Conservation (phyloP, 2,113 vertebrate species). For the Xenotilapia flavipinnis region DNA sequence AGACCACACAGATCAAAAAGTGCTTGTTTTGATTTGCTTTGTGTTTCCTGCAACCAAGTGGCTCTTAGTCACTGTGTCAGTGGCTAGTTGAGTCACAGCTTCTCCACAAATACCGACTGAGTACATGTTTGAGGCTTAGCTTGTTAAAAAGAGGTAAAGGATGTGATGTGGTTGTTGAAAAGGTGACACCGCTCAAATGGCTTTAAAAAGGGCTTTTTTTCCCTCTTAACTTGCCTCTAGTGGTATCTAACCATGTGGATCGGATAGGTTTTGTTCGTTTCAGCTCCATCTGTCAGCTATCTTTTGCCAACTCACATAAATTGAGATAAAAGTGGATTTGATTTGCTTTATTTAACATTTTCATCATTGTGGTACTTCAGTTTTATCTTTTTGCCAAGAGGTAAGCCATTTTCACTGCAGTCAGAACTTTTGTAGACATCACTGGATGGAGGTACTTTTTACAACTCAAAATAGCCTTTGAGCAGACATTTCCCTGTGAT, state of each 20-base stretch:
- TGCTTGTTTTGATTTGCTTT: constrained; percentile 28
- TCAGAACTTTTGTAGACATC: neutral
- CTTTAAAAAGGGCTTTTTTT: neutral
- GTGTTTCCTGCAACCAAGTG: constrained; percentile 25
- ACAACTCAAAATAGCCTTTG: neutral
- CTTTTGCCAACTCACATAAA: neutral
- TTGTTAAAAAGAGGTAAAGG: neutral
- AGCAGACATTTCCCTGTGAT: neutral
- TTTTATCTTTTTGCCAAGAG: neutral
- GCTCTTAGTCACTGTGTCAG: neutral
- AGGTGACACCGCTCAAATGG: neutral
- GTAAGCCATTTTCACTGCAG: neutral
- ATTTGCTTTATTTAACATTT: neutral
- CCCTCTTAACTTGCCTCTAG: neutral
- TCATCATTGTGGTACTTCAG: neutral
- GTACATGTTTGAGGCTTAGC: neutral
- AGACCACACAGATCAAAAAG: constrained; percentile 30
- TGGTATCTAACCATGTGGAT: neutral
- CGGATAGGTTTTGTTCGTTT: neutral
- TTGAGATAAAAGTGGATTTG: neutral
- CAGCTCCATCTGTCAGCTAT: neutral
- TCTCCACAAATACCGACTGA: neutral
- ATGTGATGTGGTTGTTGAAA: neutral
- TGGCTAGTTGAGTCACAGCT: constrained; percentile 1
- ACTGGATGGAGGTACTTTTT: neutral